Evolutionary conservation across 1,140 invertebrate species (phyloP).

Genomic region (Leptopilina boulardi): DNA sequence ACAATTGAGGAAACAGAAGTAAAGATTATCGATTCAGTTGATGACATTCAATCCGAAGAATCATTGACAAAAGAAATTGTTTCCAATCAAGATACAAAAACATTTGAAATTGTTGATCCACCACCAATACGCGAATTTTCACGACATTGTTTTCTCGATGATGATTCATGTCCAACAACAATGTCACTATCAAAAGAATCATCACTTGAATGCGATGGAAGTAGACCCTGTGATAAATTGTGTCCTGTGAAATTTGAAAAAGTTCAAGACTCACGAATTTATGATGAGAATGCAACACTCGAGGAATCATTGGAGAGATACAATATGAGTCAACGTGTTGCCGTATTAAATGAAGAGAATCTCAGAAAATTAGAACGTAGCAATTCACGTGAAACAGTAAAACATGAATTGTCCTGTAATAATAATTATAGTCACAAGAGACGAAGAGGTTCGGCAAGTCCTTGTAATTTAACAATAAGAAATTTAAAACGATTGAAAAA

Average conservation of each 20-base stretch:
- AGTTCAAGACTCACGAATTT: slow-evolving; percentile 67
- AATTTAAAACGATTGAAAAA: slow-evolving; percentile 66
- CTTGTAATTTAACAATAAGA: slow-evolving; percentile 61
- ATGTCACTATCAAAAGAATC: slow-evolving; percentile 67
- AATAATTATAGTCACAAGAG: slow-evolving; percentile 66
- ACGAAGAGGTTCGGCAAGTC: slow-evolving; percentile 67
- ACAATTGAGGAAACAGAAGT: slow-evolving; percentile 41
- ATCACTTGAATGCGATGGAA: slow-evolving; percentile 65
- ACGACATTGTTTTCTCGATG: slow-evolving; percentile 7
- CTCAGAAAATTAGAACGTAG: slow-evolving; percentile 63
- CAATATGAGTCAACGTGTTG: slow-evolving; percentile 66
- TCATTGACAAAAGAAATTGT: slow-evolving; percentile 30
- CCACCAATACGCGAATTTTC: slow-evolving; percentile 4
- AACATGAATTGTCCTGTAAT: slow-evolving; percentile 57
- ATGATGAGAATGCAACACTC: slow-evolving; percentile 71
- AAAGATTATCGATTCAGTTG: slow-evolving; percentile 9
- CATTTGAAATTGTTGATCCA: slow-evolving; percentile 18
- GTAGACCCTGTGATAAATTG: slow-evolving; percentile 60
- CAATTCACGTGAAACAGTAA: slow-evolving; percentile 58
- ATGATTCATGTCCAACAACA: slow-evolving; percentile 52
- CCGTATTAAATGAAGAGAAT: slow-evolving; percentile 68
- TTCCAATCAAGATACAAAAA: slow-evolving; percentile 40
- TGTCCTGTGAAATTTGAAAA: slow-evolving; percentile 69
- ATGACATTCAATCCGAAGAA: slow-evolving; percentile 40
- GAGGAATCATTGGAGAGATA: slow-evolving; percentile 72